Evolutionary conservation across 2,888 invertebrate genomes (phyloP), one percentile per base, ranked within the genome.

Genomic region (Platerodrilus igneus): DNA sequence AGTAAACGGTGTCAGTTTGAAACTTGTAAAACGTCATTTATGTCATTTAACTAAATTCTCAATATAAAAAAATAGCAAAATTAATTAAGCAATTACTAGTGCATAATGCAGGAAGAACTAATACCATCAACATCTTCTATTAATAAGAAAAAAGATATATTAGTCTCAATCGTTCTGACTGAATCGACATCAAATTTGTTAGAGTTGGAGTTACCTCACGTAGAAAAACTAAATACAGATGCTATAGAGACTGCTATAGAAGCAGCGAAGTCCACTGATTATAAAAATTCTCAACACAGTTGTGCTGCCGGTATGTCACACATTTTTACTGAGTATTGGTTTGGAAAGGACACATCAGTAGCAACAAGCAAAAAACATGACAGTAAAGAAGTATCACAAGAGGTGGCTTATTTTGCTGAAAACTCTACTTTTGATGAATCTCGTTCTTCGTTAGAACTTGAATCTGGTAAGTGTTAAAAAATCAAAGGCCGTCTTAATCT

Each of bases 111-210:
- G n/a, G n/a, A n/a, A n/a, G n/a, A n/a, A n/a, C n/a, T n/a, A n/a
- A n/a, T n/a, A n/a, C n/a, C n/a, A n/a, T n/a, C n/a, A n/a, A n/a
- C n/a, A n/a, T n/a, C n/a, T n/a, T n/a, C n/a, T n/a, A n/a, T n/a
- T n/a, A n/a, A n/a, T n/a, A n/a, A 27, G 22, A 14, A 44, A 30
- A 54, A 56, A 26, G 53, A 59, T 29, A 48, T 63, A 25, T 52
- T 58, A 17, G 60, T 66, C 22, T 60, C 65, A 4, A 53, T 66
- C 34, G 52, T 66, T 10, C 47, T 67, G 9, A 60, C 61, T 3
- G 66, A 67, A 50, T 67, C 66, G 2, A 62, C 64, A 2, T 51
- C 62, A 3, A 64, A 62, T 42, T 28, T 62, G 11, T 48, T 67
- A 27, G 57, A 60, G 31, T 37, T 66, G 21, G 55, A 58, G 40